These are phyloP conservation scores for Anthopleura xanthogrammica DNA, from an alignment of 92 coral and sea anemone genomes.

Conservation along the genomic window DNA sequence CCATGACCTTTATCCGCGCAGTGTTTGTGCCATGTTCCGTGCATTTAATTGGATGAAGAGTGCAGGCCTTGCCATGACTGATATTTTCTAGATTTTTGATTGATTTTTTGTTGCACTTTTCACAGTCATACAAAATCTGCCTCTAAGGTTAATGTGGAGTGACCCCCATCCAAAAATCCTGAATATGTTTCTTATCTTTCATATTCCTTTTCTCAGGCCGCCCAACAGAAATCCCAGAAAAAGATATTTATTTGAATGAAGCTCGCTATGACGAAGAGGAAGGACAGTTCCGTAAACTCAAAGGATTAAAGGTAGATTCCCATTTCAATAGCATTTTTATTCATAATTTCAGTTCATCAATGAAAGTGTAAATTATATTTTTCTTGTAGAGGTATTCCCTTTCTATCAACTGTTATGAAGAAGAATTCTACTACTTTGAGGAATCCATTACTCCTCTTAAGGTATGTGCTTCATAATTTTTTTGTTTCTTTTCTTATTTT, in stretches of 20 bases:
- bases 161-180: not conserved
- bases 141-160: too few species aligned
- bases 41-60: too few species aligned
- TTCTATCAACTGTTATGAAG: conserved; percentile 85
- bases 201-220: conserved; percentile 62
- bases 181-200: not conserved
- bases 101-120: too few species aligned
- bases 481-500: not conserved
- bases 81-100: too few species aligned
- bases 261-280: conserved; percentile 98
- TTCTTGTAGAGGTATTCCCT: conserved; percentile 70
- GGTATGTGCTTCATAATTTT: conserved; percentile 35
- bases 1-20: too few species aligned
- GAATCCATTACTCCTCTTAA: conserved; percentile 76
- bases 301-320: conserved; percentile 84
- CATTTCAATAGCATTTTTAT: not conserved
- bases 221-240: conserved; percentile 94
- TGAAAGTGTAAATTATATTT: not conserved
- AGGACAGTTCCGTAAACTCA: conserved; percentile 95
- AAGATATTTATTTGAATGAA: conserved; percentile 88
- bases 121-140: too few species aligned
- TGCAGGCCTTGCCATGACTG: too few species aligned
- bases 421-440: conserved; percentile 95
- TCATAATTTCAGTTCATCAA: not conserved
- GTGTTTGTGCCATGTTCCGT: too few species aligned